Percentiles rank a stretch among this genome's conserved stretches.
Conservation (phyloP, 2,797 vertebrate species). For the Falco cherrug region DNA sequence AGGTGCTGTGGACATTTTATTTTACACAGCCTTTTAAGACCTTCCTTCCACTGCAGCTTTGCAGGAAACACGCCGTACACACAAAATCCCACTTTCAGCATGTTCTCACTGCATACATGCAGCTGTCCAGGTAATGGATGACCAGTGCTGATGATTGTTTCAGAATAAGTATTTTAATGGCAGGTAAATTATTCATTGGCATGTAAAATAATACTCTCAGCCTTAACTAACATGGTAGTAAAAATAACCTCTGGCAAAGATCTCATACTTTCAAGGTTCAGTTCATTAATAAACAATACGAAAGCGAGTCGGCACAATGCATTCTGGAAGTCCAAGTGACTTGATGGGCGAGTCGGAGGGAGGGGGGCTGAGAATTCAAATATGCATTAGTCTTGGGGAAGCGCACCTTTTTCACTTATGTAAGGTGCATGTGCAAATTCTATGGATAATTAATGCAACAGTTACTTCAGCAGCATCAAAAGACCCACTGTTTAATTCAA, state of each 20-base stretch:
- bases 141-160: background rate
- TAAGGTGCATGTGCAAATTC: conserved; percentile 31
- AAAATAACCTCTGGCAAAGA: conserved; percentile 51
- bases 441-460: conserved; percentile 57
- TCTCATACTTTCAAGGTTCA: background rate
- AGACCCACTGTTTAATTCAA: conserved; percentile 62
- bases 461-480: conserved; percentile 56
- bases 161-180: background rate
- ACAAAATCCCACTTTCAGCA: rapidly evolving
- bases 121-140: background rate
- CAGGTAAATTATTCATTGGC: conserved; percentile 55
- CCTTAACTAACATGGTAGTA: conserved; percentile 35
- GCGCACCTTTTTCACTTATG: background rate
- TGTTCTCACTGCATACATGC: rapidly evolving
- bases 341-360: rapidly evolving
- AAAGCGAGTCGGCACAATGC: background rate
- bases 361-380: background rate
- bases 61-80: background rate
- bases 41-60: background rate
- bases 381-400: background rate
- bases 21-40: background rate
- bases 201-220: conserved; percentile 48
- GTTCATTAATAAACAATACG: conserved; percentile 10
- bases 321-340: background rate
- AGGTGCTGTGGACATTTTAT: background rate